phyloP scores from a whole-genome alignment of 1,140 invertebrate species.

The Aphelenchoides fujianensis region DNA sequence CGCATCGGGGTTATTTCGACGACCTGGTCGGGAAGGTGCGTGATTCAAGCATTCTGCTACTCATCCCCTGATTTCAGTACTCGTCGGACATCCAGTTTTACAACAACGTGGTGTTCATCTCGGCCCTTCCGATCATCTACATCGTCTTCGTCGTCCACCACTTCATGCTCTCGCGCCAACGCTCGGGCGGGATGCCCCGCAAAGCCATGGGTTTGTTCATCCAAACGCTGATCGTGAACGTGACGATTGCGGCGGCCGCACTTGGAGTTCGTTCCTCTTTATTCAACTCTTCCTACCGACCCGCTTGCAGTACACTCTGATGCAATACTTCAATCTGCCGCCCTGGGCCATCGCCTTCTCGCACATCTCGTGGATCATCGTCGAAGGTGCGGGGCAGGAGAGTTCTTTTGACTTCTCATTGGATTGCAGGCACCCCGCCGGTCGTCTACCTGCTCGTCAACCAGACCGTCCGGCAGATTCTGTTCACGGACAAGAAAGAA shows the following conservation, averaged over 20 bases:
- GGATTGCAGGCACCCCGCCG: neutral
- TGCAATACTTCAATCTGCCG: constrained; percentile 6
- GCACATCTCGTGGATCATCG: neutral
- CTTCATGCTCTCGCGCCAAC: neutral
- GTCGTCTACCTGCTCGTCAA: constrained; percentile 2
- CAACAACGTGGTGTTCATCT: constrained; percentile 14
- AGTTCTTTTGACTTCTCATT: neutral
- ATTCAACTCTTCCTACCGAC: too few relatives aligned
- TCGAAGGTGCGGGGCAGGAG: neutral
- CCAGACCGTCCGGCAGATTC: constrained; percentile 4
- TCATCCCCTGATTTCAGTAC: neutral
- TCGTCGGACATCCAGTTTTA: neutral
- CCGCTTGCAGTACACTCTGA: constrained; percentile 13
- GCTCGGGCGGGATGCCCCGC: neutral
- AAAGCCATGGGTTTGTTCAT: neutral
- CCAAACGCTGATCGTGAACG: constrained; percentile 8
- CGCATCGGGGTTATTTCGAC: neutral
- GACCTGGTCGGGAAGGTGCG: neutral
- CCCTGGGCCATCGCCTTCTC: neutral
- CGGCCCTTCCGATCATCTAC: neutral
- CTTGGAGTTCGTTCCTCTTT: too few relatives aligned
- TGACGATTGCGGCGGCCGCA: neutral
- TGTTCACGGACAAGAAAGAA: constrained; percentile 19
- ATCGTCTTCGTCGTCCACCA: neutral
- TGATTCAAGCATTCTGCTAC: neutral